phyloP scores from a whole-genome alignment of 2,113 vertebrate species.

The Acanthisitta chloris region DNA sequence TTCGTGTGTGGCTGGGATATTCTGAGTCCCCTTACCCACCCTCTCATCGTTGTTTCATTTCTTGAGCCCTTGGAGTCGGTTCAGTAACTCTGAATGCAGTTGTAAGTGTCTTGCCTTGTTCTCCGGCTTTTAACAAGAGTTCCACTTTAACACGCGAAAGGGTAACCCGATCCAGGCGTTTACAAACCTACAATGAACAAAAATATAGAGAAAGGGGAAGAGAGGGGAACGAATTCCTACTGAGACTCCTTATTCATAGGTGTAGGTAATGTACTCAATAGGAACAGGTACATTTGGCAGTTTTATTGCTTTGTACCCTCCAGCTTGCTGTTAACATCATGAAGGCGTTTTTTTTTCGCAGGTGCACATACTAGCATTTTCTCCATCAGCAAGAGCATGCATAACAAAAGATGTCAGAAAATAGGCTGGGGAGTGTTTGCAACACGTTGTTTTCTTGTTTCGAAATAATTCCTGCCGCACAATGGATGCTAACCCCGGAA shows the following conservation, averaged over 20 bases:
- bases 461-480: background rate
- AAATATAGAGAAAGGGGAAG: slow-evolving; percentile 52
- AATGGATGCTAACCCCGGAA: background rate
- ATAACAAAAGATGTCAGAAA: background rate
- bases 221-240: slow-evolving; percentile 23
- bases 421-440: background rate
- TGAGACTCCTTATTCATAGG: slow-evolving; percentile 24
- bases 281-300: slow-evolving; percentile 68
- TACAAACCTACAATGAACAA: slow-evolving; percentile 78
- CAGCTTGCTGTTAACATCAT: slow-evolving; percentile 65
- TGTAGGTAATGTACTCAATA: slow-evolving; percentile 25
- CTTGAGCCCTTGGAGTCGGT: slow-evolving; percentile 63
- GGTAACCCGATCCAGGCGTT: slow-evolving; percentile 85
- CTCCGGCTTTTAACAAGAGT: slow-evolving; percentile 68
- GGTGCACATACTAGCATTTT: slow-evolving; percentile 61
- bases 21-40: background rate
- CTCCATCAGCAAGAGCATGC: background rate
- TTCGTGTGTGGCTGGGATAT: background rate
- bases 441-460: background rate
- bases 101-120: slow-evolving; percentile 67
- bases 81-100: slow-evolving; percentile 82
- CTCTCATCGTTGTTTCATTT: slow-evolving; percentile 40
- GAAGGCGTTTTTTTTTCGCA: slow-evolving; percentile 40
- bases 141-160: slow-evolving; percentile 79
- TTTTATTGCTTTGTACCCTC: slow-evolving; percentile 72